Conservation (phyloP, 2,113 vertebrate genomes). For the Tichodroma muraria region DNA sequence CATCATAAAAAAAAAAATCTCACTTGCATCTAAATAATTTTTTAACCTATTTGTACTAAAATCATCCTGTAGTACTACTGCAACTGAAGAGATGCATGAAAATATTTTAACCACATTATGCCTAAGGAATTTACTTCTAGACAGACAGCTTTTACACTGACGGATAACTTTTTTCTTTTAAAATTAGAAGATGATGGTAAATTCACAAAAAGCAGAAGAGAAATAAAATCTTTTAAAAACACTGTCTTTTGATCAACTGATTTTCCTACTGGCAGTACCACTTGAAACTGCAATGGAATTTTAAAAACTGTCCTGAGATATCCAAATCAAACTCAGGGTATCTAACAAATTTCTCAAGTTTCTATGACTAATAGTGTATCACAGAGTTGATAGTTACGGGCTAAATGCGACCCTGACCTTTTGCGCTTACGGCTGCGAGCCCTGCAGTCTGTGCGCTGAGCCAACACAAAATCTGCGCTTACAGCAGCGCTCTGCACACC, state of each 20-base stretch:
- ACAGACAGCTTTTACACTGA: background rate
- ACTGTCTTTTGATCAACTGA: background rate
- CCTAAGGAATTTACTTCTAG: background rate
- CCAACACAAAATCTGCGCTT: conserved; percentile 20
- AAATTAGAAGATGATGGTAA: background rate
- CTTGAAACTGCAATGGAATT: background rate
- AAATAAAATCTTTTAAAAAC: background rate
- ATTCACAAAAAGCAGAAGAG: background rate
- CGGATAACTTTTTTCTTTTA: background rate
- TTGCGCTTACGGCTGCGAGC: background rate
- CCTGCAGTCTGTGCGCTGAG: background rate
- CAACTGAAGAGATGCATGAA: background rate
- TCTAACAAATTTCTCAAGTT: conserved; percentile 37
- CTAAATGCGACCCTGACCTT: conserved; percentile 45
- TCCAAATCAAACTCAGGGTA: background rate
- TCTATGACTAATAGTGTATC: conserved; percentile 19
- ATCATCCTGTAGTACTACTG: background rate
- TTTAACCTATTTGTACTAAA: background rate
- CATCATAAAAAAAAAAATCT: background rate
- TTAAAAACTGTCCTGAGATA: background rate
- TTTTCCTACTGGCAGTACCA: background rate
- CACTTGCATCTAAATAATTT: background rate
- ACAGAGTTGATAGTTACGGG: background rate
- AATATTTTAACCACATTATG: background rate
- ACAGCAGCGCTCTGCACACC: background rate